Percentiles rank a stretch among this genome's conserved stretches.
These are phyloP conservation scores for Nansenia antarctica DNA, from an alignment of 2,113 vertebrate species.

Conservation along the genomic window DNA sequence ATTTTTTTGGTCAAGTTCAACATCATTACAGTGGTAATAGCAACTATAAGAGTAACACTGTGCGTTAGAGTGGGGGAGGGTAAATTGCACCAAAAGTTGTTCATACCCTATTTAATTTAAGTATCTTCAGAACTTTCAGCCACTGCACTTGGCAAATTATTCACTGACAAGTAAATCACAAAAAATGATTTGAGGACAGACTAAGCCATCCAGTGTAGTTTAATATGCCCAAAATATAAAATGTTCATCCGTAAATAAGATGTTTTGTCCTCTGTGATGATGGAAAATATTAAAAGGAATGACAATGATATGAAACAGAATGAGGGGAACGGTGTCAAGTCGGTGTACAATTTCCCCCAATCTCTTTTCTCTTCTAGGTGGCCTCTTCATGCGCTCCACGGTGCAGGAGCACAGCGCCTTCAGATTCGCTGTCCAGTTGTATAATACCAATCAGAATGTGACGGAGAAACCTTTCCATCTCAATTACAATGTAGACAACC, in stretches of 20 bases:
- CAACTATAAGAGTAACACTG: background rate
- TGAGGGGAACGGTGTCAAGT: background rate
- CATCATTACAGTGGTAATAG: background rate
- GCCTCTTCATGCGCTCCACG: conserved; percentile 96
- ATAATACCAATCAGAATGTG: conserved; percentile 98
- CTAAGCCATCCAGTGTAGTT: too few relatives aligned
- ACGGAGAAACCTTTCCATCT: conserved; percentile 98
- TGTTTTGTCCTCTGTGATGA: background rate
- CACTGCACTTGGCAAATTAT: background rate
- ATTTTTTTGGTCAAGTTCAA: conserved; percentile 49
- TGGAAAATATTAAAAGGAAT: background rate
- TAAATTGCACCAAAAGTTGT: background rate
- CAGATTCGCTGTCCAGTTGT: conserved; percentile 97
- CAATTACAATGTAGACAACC: conserved; percentile 98
- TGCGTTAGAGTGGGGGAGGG: background rate
- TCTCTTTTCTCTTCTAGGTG: conserved; percentile 77
- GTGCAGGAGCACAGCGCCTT: conserved; percentile 99
- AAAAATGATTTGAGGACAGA: too few relatives aligned
- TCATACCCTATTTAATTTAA: background rate
- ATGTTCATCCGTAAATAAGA: background rate
- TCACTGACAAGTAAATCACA: background rate
- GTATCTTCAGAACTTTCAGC: background rate
- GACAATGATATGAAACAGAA: background rate
- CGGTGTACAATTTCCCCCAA: background rate
- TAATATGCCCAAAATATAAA: too few relatives aligned